These are phyloP conservation scores for Carterocephalus palaemon DNA, from an alignment of 2,888 invertebrate species.

Conservation along the genomic window DNA sequence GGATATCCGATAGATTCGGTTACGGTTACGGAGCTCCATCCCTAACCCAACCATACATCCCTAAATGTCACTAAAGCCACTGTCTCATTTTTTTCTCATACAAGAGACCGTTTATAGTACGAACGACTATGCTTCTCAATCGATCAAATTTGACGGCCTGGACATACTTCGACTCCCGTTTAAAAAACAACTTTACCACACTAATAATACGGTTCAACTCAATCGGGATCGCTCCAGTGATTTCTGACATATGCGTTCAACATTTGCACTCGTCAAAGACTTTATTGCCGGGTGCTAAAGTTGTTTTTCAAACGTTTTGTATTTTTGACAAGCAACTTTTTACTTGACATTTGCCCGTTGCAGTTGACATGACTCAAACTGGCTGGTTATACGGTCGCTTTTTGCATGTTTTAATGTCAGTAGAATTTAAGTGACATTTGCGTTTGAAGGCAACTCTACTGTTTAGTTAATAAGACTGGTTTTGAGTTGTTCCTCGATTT, in stretches of 20 bases:
- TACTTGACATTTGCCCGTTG: not conserved
- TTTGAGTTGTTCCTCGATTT: too few relatives aligned
- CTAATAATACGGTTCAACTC: not conserved
- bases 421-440: not conserved
- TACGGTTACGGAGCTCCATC: too few relatives aligned
- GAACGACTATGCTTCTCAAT: slow-evolving; percentile 29
- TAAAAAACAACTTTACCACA: not conserved
- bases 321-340: not conserved
- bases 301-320: slow-evolving; percentile 12
- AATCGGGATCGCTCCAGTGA: not conserved
- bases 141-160: slow-evolving; percentile 37
- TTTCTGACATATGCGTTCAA: slow-evolving; percentile 8
- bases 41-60: too few relatives aligned
- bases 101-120: slow-evolving; percentile 21
- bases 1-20: too few relatives aligned
- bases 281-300: slow-evolving; percentile 13
- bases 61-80: slow-evolving; percentile 4
- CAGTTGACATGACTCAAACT: slow-evolving; percentile 11
- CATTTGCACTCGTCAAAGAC: slow-evolving; percentile 17
- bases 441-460: not conserved
- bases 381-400: slow-evolving; percentile 7
- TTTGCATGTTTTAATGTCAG: slow-evolving; percentile 7
- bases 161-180: not conserved
- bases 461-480: not conserved
- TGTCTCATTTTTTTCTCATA: slow-evolving; percentile 15